Evolutionary conservation across 1,140 invertebrate genomes (phyloP).

Genomic region (Drosophila ironensis): DNA sequence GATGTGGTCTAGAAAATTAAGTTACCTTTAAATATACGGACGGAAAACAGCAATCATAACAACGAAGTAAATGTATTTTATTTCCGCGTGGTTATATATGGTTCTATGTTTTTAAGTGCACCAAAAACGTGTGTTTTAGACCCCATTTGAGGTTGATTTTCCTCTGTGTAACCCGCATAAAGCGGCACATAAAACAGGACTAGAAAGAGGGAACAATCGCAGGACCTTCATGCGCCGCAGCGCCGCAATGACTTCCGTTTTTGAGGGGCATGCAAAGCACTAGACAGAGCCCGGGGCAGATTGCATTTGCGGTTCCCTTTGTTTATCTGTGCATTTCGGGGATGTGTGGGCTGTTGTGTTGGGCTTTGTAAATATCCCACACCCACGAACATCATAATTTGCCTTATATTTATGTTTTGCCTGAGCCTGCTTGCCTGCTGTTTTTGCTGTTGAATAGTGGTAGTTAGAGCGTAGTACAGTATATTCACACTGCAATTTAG

Average conservation of each 20-base stretch:
- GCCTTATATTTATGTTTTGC: slow-evolving; percentile 51
- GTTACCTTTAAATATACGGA: no score
- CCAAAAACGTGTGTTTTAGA: no score
- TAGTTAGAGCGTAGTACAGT: slow-evolving; percentile 5
- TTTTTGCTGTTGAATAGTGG: slow-evolving; percentile 3
- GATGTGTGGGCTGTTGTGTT: slow-evolving; percentile 17
- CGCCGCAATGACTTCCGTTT: slow-evolving; percentile 73
- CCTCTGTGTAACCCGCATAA: slow-evolving; percentile 17
- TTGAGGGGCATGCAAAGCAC: slow-evolving; percentile 30
- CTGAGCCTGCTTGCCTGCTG: background rate
- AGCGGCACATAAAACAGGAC: slow-evolving; percentile 16
- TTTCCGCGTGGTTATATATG: no score
- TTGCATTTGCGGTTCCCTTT: slow-evolving; percentile 68
- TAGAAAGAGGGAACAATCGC: slow-evolving; percentile 30
- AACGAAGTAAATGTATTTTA: no score
- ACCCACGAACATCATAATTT: slow-evolving; percentile 55
- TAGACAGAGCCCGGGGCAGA: slow-evolving; percentile 46
- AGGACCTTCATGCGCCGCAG: slow-evolving; percentile 64
- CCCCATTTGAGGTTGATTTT: no score
- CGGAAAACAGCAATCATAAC: no score
- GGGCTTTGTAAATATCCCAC: slow-evolving; percentile 49
- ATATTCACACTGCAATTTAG: slow-evolving; percentile 45
- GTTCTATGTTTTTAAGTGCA: no score
- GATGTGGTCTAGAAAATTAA: no score
- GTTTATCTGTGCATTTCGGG: slow-evolving; percentile 41